These are phyloP conservation scores for Hucho hucho DNA, from an alignment of 2,113 vertebrate species.

Conservation along the genomic window DNA sequence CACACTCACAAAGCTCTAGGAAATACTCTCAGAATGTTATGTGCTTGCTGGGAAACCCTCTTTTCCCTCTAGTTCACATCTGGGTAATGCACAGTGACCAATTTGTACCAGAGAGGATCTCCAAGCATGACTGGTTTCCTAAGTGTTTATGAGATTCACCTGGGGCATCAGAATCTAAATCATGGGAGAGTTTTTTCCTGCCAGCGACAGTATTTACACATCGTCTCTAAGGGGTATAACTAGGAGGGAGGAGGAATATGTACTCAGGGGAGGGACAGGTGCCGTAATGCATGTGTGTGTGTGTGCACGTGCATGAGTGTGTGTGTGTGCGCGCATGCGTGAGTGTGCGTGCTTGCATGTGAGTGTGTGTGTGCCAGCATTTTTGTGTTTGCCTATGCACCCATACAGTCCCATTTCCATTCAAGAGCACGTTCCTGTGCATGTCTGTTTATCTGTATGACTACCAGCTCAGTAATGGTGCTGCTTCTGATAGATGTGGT, in stretches of 20 bases:
- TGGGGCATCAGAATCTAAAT: neutral
- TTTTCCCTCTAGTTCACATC: neutral
- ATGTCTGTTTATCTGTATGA: neutral
- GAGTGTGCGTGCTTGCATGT: neutral
- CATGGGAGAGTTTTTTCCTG: neutral
- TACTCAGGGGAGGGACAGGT: neutral
- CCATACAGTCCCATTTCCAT: neutral
- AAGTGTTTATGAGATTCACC: constrained; percentile 6
- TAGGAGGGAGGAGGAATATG: neutral
- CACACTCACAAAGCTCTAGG: no score
- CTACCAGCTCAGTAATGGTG: no score
- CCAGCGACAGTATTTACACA: neutral
- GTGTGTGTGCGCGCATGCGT: constrained; percentile 1
- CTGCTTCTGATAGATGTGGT: neutral
- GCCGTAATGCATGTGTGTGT: neutral
- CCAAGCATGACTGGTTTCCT: neutral
- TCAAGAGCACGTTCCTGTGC: neutral
- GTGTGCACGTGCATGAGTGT: constrained; percentile 1
- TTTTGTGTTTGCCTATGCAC: neutral
- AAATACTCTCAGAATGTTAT: no score
- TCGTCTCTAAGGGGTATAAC: neutral
- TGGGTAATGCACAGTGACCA: neutral
- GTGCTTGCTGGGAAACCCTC: no score
- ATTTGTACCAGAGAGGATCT: neutral
- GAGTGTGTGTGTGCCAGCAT: constrained; percentile 14